Conservation (phyloP, 2,888 invertebrate species). For the Cremastobaeus sp. region DNA sequence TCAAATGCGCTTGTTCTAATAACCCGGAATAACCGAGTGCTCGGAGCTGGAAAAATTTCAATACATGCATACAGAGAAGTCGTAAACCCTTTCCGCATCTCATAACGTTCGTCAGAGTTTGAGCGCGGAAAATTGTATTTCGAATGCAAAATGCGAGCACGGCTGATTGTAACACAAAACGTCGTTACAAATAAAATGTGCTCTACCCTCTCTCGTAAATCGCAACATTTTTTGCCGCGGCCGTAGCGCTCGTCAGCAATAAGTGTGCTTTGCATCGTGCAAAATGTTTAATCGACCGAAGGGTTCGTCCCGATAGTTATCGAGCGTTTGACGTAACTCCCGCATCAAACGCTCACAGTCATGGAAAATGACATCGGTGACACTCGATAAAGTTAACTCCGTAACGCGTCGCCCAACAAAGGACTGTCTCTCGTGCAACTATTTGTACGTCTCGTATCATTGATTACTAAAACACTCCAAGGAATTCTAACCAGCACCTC, state of each 20-base stretch:
- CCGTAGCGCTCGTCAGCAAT: slow-evolving; percentile 34
- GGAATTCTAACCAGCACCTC: slow-evolving; percentile 14
- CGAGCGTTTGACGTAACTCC: slow-evolving; percentile 45
- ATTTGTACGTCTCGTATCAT: slow-evolving; percentile 35
- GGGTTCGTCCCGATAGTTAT: slow-evolving; percentile 50
- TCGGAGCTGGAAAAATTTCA: neutral
- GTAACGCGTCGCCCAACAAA: slow-evolving; percentile 14
- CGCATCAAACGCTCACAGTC: slow-evolving; percentile 52
- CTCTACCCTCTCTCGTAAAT: slow-evolving; percentile 28
- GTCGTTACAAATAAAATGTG: slow-evolving; percentile 40
- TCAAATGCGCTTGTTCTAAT: neutral
- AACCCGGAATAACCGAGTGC: neutral
- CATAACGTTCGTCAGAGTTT: slow-evolving; percentile 24
- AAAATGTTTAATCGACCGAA: slow-evolving; percentile 58
- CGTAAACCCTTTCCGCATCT: slow-evolving; percentile 27
- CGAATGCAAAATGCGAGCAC: slow-evolving; percentile 33
- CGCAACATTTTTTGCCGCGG: slow-evolving; percentile 7
- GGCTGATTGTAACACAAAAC: slow-evolving; percentile 36
- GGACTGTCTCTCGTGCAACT: slow-evolving; percentile 25
- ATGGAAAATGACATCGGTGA: slow-evolving; percentile 52
- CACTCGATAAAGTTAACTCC: slow-evolving; percentile 52
- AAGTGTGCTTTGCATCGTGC: slow-evolving; percentile 47
- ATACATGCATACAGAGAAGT: slow-evolving; percentile 2
- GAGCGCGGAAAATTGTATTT: slow-evolving; percentile 30
- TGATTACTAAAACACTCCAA: slow-evolving; percentile 47